Conservation (phyloP, 2,888 invertebrate genomes). For the Synanthedon vespiformis region DNA sequence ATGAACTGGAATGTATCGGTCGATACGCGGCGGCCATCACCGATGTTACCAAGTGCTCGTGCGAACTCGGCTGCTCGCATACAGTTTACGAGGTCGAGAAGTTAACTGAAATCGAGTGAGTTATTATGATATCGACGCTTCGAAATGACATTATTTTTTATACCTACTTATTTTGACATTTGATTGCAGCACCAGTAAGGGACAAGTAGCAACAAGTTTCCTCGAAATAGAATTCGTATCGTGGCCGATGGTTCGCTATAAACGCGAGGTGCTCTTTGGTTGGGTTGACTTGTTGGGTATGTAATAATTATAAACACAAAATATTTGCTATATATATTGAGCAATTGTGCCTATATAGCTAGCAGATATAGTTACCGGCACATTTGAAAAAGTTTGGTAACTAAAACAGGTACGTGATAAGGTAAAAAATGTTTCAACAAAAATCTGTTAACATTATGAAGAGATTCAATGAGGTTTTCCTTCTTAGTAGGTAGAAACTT, state of each 20-base stretch:
- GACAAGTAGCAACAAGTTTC: constrained; percentile 23
- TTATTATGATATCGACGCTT: constrained; percentile 3
- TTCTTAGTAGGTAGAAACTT: no score
- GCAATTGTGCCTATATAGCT: no score
- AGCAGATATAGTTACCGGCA: no score
- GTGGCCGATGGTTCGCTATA: constrained; percentile 83
- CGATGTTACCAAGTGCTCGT: constrained; percentile 73
- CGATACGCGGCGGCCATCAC: constrained; percentile 64
- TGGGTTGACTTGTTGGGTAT: constrained; percentile 85
- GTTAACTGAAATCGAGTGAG: constrained; percentile 73
- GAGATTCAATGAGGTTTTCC: no score
- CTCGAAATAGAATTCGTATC: constrained; percentile 78
- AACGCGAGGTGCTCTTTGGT: constrained; percentile 84
- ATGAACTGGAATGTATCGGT: constrained; percentile 72
- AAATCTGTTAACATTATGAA: no score
- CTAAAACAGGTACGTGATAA: no score
- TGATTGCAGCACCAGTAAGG: constrained; percentile 27
- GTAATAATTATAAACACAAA: no score
- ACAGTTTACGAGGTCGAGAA: constrained; percentile 83
- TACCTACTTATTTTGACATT: background rate
- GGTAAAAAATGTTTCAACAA: no score
- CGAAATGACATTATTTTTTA: background rate
- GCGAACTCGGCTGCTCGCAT: constrained; percentile 80
- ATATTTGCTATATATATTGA: no score
- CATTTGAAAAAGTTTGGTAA: no score